Evolutionary conservation across 2,797 vertebrate genomes (phyloP), one percentile per base, ranked within the genome.

Genomic region (Ispidina picta): DNA sequence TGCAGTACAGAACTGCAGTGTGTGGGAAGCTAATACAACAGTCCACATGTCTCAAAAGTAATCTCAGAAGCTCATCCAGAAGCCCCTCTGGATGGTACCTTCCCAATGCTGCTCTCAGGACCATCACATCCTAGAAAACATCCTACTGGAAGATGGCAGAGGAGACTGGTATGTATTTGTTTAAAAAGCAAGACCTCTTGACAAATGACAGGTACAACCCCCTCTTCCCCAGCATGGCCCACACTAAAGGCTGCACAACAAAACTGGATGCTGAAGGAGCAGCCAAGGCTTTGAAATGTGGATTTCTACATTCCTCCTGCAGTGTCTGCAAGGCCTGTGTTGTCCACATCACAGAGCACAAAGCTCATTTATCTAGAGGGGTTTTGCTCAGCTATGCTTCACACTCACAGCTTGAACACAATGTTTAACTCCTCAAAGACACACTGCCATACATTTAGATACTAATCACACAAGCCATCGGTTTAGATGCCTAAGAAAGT

Each of bases 381-480:
- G 75, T 82, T 95, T 94, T 90, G 63, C 66, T 90, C 82, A 84
- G 91, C 56, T 20, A n/a, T 70, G 83, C 33, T 86, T 62, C 83
- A 82, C 22, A 3, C 66, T 88, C 83, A 79, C 63, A 14, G 68
- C 83, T 79, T 16, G 3, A 92, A 77, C 84, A 58, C 15, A 0
- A 17, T 18, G 69, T 48, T 88, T 52, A 86, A 64, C 89, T 94
- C 80, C 71, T 88, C 31, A 2, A 90, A 69, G 89, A 90, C 8
- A 43, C 72, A 59, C 77, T 10, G 1, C 88, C 58, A 4, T 15
- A 80, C 48, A 37, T 75, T 74, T 29, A 86, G 88, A 74, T 17
- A 88, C 69, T 90, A 90, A 88, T 90, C 92, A 77, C 83, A 92
- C 18, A 46, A 69, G 35, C 69, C 92, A 92, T 88, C 86, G 41